Evolutionary conservation across 2,888 invertebrate genomes (phyloP).

Genomic region (Sinopyrophorus schimmeli): DNA sequence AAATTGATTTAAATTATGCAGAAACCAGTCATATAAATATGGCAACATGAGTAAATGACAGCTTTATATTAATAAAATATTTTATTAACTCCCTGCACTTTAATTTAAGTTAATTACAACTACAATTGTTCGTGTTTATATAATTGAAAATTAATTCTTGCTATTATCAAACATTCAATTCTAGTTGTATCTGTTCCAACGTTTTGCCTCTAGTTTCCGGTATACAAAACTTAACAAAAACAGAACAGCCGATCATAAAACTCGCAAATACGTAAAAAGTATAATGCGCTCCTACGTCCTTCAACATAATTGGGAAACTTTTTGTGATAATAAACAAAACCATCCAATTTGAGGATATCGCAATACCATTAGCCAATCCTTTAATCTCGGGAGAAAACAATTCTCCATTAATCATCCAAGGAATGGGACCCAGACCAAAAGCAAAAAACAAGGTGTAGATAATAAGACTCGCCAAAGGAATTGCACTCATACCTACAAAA

Average conservation of each 20-base stretch:
- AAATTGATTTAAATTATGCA: no score
- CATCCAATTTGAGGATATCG: slow-evolving; percentile 31
- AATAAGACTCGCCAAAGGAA: slow-evolving; percentile 30
- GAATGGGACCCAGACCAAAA: slow-evolving; percentile 32
- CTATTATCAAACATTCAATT: slow-evolving; percentile 11
- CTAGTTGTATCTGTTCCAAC: slow-evolving; percentile 24
- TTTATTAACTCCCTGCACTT: no score
- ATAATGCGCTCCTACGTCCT: slow-evolving; percentile 19
- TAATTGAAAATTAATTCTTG: no score
- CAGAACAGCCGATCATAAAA: slow-evolving; percentile 24
- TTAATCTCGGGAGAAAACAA: slow-evolving; percentile 31
- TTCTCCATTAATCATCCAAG: slow-evolving; percentile 34
- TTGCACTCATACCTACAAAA: slow-evolving; percentile 19
- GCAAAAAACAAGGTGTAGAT: slow-evolving; percentile 30
- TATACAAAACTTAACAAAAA: slow-evolving; percentile 31
- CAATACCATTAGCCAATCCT: slow-evolving; percentile 32
- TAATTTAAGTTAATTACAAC: no score
- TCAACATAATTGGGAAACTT: slow-evolving; percentile 29
- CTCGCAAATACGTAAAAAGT: slow-evolving; percentile 32
- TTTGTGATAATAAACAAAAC: slow-evolving; percentile 31
- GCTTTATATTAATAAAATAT: no score
- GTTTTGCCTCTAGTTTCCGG: slow-evolving; percentile 30
- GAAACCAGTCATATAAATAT: no score
- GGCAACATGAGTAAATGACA: no score
- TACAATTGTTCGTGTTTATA: no score